Evolutionary conservation across 2,113 vertebrate species (phyloP).

Genomic region (Hiodon tergisus): DNA sequence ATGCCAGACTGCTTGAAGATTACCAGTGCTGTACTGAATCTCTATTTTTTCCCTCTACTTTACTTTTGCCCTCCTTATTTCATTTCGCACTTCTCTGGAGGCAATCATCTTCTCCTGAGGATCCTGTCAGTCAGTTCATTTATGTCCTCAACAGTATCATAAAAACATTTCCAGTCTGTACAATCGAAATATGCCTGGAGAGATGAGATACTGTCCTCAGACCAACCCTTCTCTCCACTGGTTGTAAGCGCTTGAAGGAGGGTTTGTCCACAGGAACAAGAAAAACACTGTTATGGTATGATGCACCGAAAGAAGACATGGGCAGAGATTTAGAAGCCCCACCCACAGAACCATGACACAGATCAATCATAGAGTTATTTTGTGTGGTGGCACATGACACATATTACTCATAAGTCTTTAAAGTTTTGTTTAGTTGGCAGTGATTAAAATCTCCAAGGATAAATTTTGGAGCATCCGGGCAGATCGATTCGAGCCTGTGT

Average conservation of each 20-base stretch:
- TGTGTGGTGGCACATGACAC: too few species aligned
- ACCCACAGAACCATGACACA: too few species aligned
- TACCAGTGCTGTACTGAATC: not conserved
- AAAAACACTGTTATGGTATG: slow-evolving; percentile 22
- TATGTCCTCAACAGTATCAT: not conserved
- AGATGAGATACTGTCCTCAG: slow-evolving; percentile 17
- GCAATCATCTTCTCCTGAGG: too few species aligned
- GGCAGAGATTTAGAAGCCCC: too few species aligned
- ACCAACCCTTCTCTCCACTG: slow-evolving; percentile 2
- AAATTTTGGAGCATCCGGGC: too few species aligned
- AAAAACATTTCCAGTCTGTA: not conserved
- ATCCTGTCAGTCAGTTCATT: not conserved
- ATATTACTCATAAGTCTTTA: too few species aligned
- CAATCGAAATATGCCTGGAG: slow-evolving; percentile 9
- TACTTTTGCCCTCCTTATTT: not conserved
- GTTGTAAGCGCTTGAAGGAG: not conserved
- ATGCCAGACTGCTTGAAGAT: not conserved
- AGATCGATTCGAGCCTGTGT: too few species aligned
- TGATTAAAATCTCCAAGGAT: too few species aligned
- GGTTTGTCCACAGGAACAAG: slow-evolving; percentile 18
- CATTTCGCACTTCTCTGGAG: too few species aligned
- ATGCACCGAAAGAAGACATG: slow-evolving; percentile 4
- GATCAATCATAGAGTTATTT: too few species aligned
- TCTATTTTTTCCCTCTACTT: not conserved
- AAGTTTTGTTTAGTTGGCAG: too few species aligned